Base-by-base conservation (phyloP, 1,140 invertebrate species). In the Pseudomyrmex cubaensis region DNA sequence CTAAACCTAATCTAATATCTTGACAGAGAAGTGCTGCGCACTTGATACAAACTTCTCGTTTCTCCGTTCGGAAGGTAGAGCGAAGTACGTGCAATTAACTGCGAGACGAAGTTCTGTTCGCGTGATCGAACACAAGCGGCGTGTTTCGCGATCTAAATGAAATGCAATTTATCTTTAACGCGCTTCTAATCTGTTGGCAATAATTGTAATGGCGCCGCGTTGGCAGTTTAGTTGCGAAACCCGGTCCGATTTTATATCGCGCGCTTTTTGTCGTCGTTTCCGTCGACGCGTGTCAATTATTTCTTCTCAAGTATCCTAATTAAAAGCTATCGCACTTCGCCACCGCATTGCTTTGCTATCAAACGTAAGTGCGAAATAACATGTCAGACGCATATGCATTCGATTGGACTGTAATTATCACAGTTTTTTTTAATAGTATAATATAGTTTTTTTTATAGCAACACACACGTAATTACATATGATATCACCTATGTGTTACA, bases 101-200 rank as follows among this genome's bases (percentile, higher is more conserved):
- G 59, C 52, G 66, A 70, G 15, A n/a, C 44, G 54, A 25, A 70
- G 22, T 44, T 22, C 44, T 46, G 64, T 25, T 78, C 7, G 76
- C 54, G 76, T 80, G 76, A 80, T 61, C 54, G 44, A 78, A 52
- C 2, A 20, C 10, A 2, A 9, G 52, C 76, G 66, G 56, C 20
- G 50, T 67, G 66, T 59, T 46, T 72, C 76, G 56, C 76, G 66
- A 80, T 80, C 46, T 59, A 80, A 80, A 80, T 80, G 66, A 80
- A 80, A 72, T 61, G 66, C 76, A 70, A 80, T 80, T 80, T 72
- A 80, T 80, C 46, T 54, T 72, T 61, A 70, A 72, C 44, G 54
- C 46, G 76, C 64, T 2, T 61, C 44, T 61, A 72, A 78, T 78
- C 76, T 64, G 12, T 50, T 22, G 64, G 66, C 54, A 56, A 70